Conservation (phyloP, 2,797 vertebrate genomes). For the Gambusia yucatana region DNA sequence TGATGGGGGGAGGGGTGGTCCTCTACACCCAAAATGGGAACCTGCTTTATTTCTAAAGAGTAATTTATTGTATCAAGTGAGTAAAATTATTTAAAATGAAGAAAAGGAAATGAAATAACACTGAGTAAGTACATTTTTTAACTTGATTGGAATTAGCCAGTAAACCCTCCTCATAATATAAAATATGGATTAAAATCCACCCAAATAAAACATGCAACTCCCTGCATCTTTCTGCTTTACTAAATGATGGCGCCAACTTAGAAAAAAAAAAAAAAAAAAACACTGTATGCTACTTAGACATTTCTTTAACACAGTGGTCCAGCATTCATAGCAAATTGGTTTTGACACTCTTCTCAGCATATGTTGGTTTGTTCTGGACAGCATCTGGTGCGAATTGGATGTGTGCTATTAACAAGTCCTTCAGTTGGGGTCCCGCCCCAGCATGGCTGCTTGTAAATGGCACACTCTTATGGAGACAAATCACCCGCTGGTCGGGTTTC, state of each 20-base stretch:
- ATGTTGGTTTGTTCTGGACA: constrained; percentile 73
- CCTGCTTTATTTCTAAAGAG: background rate
- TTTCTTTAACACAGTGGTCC: constrained; percentile 36
- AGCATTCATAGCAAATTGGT: constrained; percentile 66
- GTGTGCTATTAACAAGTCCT: constrained; percentile 80
- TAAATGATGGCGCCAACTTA: constrained; percentile 5
- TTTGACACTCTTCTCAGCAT: constrained; percentile 66
- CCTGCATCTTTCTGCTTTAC: constrained; percentile 18
- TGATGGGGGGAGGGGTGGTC: no score
- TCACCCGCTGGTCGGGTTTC: constrained; percentile 76
- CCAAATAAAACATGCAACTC: background rate
- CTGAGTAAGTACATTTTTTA: background rate
- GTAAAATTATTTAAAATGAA: background rate
- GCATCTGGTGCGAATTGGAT: constrained; percentile 82
- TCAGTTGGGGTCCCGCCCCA: constrained; percentile 78
- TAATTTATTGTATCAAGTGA: background rate
- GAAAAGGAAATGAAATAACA: background rate
- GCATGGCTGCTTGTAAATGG: constrained; percentile 84
- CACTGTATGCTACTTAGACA: constrained; percentile 47
- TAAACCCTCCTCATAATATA: background rate
- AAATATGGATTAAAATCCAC: background rate
- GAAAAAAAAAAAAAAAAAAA: background rate
- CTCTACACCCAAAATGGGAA: background rate
- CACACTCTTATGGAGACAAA: constrained; percentile 80
- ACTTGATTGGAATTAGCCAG: background rate